Base-by-base conservation (phyloP, 1,140 invertebrate species). In the Bombus consobrinus region DNA sequence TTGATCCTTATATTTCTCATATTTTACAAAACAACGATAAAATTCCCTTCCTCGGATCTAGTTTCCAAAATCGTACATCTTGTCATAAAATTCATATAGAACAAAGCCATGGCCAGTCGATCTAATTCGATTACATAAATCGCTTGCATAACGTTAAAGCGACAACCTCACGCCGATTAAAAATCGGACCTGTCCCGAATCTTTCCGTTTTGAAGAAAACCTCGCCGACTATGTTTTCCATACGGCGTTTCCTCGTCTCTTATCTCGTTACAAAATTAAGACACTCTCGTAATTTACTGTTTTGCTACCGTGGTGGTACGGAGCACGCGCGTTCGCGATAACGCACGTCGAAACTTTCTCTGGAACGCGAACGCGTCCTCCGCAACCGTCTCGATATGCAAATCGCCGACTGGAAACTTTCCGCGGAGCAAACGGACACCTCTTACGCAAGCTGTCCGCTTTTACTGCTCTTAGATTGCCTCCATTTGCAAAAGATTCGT, bases 301-400 rank as follows among this genome's bases (percentile, higher is more conserved):
- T 13, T 9, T 10, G 74, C 74, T 28, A 59, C 25, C 74, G 53
- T 32, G 25, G 53, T 32, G 25, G 34, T 34, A 53, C 37, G 12
- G 2, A 39, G 37, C 57, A 78, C 59, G 75, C 57, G 59, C 37
- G 57, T 32, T 32, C 37, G 57, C 37, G 75, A 78, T 78, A 78
- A 77, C 75, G 57, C 37, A 1, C 57, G 39, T 43, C 37, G 34
- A 77, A 62, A 77, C 75, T 78, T 78, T 78, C 75, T 78, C 75
- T 66, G 75, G 75, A 78, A 62, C 75, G 74, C 53, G 4, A 39
- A 32, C n/a, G n/a, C 75, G 75, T 77, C 75, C 75, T 77, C 75
- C 22, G 37, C 25, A 18, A 1, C 13, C 34, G 15, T 62, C 28
- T 22, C 59, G 75, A 77, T 32, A 64, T 41, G 75, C 75, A 78